Evolutionary conservation across 2,113 vertebrate species (phyloP), one percentile per base, ranked within the genome.

Genomic region (Trematomus loennbergii): DNA sequence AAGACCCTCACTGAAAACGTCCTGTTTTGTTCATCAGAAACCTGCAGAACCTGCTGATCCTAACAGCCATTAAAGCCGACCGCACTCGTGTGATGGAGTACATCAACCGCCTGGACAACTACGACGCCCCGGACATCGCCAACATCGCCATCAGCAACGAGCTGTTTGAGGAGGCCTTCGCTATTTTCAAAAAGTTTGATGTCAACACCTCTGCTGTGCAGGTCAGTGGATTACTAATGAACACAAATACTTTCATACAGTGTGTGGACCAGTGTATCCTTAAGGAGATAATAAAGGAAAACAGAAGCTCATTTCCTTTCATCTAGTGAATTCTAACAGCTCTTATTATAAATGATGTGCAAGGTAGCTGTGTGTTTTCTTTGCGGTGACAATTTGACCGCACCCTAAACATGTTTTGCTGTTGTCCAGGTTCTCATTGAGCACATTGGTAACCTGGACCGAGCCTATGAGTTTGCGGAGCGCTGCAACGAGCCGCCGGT

Each of bases 61-160:
- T 99, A 46, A 99, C 98, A 10, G 98, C 98, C 45, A 99, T 99
- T 89, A 99, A 99, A 92, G 98, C 98, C 49, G 98, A 99, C 81
- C 96, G 98, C 2, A 98, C 98, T 22, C 97, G 98, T 18, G 98
- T 99, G 46, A 99, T 99, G 98, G 98, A 99, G 77, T 99, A 99
- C 89, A 99, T 99, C 87, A 99, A 98, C 61, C 97, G 98, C 53
- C 88, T 99, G 85, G 98, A 99, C 94, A 99, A 99, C 92, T 99
- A 99, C 0, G 98, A 99, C 75, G 98, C 98, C 60, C 98, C 98
- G 9, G 98, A 99, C 87, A 99, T 99, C 60, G 98, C 98, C 16
- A 99, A 99, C 87, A 99, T 99, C 2, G 98, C 98, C 74, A 99
- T 99, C 88, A 99, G 98, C 92, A 99, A 99, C 22, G 98, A 99